These are phyloP conservation scores for Paraescarpia echinospica DNA, from an alignment of 1,140 invertebrate species.

Conservation along the genomic window DNA sequence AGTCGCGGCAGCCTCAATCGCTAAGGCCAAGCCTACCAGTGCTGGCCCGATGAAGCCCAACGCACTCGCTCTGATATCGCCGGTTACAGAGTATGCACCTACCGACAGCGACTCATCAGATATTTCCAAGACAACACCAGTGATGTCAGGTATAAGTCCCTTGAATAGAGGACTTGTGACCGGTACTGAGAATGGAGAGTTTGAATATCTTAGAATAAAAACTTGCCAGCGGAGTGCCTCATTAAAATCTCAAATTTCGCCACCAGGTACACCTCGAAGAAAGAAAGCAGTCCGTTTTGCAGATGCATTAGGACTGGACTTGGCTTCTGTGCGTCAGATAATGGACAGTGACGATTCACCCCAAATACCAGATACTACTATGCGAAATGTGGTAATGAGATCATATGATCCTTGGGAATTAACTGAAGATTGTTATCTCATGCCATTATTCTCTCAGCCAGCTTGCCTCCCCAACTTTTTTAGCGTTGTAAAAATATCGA, in stretches of 20 bases:
- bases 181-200: not conserved
- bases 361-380: slow-evolving; percentile 51
- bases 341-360: slow-evolving; percentile 53
- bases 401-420: not conserved
- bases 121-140: not conserved
- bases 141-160: not conserved
- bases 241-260: slow-evolving; percentile 86
- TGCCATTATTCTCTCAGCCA: slow-evolving; percentile 83
- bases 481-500: slow-evolving; percentile 70
- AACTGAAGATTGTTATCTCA: slow-evolving; percentile 52
- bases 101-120: not conserved
- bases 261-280: slow-evolving; percentile 70
- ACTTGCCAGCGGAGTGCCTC: slow-evolving; percentile 63
- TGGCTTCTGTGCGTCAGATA: slow-evolving; percentile 77
- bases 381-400: slow-evolving; percentile 42
- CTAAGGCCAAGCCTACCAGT: not conserved
- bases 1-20: not conserved
- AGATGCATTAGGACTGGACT: slow-evolving; percentile 87
- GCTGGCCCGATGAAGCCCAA: too few species aligned
- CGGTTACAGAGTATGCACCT: not conserved
- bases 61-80: not conserved
- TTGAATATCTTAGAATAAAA: not conserved
- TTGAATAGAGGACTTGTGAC: not conserved
- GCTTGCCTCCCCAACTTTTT: slow-evolving; percentile 75
- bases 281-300: slow-evolving; percentile 96